Base-by-base conservation (phyloP, 2,888 invertebrate species). In the Dascillus cervinus region DNA sequence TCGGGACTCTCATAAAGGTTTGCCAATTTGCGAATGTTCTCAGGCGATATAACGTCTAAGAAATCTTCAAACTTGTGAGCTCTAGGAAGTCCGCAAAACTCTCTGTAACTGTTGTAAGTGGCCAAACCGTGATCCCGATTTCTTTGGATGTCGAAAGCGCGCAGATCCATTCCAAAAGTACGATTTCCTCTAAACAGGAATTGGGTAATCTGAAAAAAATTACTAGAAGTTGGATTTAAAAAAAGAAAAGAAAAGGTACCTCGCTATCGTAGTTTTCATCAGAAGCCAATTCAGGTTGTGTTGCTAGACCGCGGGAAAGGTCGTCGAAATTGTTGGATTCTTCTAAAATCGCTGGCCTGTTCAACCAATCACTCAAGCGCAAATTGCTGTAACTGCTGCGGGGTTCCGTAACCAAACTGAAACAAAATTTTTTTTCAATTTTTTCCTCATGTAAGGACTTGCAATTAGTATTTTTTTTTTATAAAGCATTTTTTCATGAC, bases 101-200 rank as follows among this genome's bases (percentile, higher is more conserved):
- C 76, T 32, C 95, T 72, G 52, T 80, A 81, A 34, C 79, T 75
- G 36, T 82, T 79, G 62, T 91, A 91, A 0, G 78, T 75, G 3
- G 82, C 84, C 15, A 91, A 66, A 6, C 85, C 90, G 53, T 91
- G 90, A 60, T 91, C 91, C 26, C 91, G 74, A 43, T 85, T 84
- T 41, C 91, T 74, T 58, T 91, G 90, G 40, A 91, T 79, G 53
- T 90, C 89, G 15, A 79, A 75, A 1, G 90, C 81, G 22, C 85
- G 75, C 37, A 91, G 66, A 61, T 91, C 91, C 5, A 74, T 67
- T 0, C 91, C 91, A 44, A 90, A 81, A 2, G 78, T 76, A 54
- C 72, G 75, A 39, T 75, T 77, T 11, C 77, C 73, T 53, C 82
- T 77, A 62, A 81, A 79, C 31, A 81, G 58, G 57, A 67, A 79